phyloP scores from a whole-genome alignment of 2,797 vertebrate genomes.

The Gastrophryne carolinensis region DNA sequence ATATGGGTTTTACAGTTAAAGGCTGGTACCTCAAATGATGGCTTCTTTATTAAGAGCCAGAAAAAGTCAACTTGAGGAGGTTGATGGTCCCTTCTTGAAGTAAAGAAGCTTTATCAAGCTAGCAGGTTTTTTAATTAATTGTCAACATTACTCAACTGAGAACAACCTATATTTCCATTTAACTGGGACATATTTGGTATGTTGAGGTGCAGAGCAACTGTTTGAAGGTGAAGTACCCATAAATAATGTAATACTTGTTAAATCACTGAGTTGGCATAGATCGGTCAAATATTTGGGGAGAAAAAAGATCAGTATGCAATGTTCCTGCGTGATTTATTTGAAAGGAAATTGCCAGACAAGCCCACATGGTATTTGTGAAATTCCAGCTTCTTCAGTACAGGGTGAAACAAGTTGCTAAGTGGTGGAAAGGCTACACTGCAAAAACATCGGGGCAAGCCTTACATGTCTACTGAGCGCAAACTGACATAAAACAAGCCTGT shows the following conservation, averaged over 20 bases:
- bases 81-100: too few species aligned
- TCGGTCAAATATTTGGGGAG: neutral
- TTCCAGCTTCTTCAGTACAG: constrained; percentile 9
- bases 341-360: constrained; percentile 5
- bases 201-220: neutral
- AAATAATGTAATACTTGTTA: neutral
- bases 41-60: too few species aligned
- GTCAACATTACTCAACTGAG: neutral
- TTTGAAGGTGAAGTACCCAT: neutral
- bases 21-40: too few species aligned
- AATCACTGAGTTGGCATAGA: neutral
- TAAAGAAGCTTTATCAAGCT: too few species aligned
- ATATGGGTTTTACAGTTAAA: too few species aligned
- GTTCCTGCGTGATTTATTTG: neutral
- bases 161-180: neutral
- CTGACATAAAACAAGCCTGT: constrained; percentile 13
- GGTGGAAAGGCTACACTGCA: constrained; percentile 18
- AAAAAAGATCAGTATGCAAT: neutral
- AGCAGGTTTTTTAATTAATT: too few species aligned
- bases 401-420: neutral
- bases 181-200: neutral
- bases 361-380: constrained; percentile 9
- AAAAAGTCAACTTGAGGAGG: too few species aligned
- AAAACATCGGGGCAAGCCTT: constrained; percentile 25
- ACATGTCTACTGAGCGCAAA: neutral